These are phyloP conservation scores for Drosophila watanabei DNA, from an alignment of 1,140 invertebrate genomes.

Conservation along the genomic window DNA sequence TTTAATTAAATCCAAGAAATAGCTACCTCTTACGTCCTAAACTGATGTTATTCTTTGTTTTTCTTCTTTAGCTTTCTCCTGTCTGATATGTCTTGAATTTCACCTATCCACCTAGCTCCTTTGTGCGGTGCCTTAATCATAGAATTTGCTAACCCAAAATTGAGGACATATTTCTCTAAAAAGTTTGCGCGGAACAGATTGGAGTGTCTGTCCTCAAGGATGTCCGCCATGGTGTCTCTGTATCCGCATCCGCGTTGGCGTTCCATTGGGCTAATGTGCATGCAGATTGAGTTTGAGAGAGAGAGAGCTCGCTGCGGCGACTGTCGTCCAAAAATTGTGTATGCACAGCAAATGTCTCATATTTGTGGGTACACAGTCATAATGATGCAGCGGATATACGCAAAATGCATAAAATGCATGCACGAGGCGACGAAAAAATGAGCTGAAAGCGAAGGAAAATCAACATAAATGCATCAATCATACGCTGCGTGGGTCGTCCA, in stretches of 20 bases:
- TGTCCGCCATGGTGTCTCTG: slow-evolving; percentile 27
- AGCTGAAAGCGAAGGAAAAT: slow-evolving; percentile 44
- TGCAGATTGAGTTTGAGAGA: slow-evolving; percentile 45
- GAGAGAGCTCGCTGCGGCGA: too few relatives aligned
- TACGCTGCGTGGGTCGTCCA: slow-evolving; percentile 67
- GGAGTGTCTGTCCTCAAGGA: slow-evolving; percentile 20
- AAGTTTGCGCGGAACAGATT: slow-evolving; percentile 10
- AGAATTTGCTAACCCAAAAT: slow-evolving; percentile 70
- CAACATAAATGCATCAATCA: slow-evolving; percentile 76
- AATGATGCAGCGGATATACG: slow-evolving; percentile 71
- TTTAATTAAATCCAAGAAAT: neutral
- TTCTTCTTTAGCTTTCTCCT: neutral
- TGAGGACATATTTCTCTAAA: slow-evolving; percentile 44
- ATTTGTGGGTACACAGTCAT: slow-evolving; percentile 70
- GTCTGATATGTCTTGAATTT: slow-evolving; percentile 2
- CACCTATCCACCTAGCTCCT: slow-evolving; percentile 18
- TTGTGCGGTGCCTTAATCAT: slow-evolving; percentile 63
- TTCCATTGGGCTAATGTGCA: slow-evolving; percentile 66
- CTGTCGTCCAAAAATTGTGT: slow-evolving; percentile 66
- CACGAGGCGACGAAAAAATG: slow-evolving; percentile 47
- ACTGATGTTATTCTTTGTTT: neutral
- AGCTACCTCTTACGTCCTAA: neutral
- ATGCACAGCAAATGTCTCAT: slow-evolving; percentile 81
- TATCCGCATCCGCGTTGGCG: slow-evolving; percentile 19
- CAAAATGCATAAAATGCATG: slow-evolving; percentile 79